Conservation (phyloP, 92 coral and sea anemone genomes). For the Micromussa lordhowensis region DNA sequence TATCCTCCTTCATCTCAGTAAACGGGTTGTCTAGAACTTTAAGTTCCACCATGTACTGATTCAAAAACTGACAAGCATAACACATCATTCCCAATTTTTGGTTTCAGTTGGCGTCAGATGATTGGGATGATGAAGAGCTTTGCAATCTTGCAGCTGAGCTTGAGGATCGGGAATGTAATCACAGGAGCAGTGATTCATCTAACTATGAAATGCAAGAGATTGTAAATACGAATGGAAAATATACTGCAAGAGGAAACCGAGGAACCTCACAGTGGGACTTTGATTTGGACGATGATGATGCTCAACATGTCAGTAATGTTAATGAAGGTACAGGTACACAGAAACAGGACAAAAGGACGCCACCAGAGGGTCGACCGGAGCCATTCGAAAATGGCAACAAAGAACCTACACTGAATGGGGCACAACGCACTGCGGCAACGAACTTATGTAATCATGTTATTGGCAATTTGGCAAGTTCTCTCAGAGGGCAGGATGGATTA, state of each 20-base stretch:
- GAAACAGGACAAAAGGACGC: background rate
- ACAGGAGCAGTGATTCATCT: background rate
- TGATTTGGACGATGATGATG: background rate
- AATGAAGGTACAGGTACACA: background rate
- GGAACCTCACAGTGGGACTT: too few relatives aligned
- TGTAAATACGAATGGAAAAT: background rate
- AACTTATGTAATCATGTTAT: background rate
- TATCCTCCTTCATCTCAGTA: background rate
- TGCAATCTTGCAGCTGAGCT: conserved; percentile 29
- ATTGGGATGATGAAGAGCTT: conserved; percentile 33
- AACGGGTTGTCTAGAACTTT: background rate
- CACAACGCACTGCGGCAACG: background rate
- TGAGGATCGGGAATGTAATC: background rate
- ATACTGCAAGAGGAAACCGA: background rate
- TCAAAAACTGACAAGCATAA: background rate
- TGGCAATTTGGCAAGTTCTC: background rate
- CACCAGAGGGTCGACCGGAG: background rate
- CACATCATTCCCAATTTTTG: background rate
- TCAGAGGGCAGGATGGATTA: background rate
- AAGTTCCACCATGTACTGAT: background rate
- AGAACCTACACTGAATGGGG: background rate
- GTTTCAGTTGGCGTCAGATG: conserved; percentile 9
- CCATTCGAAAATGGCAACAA: background rate
- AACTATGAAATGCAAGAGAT: background rate
- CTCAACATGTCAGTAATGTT: background rate